phyloP scores from a whole-genome alignment of 2,113 vertebrate species.

The Zapornia atra region DNA sequence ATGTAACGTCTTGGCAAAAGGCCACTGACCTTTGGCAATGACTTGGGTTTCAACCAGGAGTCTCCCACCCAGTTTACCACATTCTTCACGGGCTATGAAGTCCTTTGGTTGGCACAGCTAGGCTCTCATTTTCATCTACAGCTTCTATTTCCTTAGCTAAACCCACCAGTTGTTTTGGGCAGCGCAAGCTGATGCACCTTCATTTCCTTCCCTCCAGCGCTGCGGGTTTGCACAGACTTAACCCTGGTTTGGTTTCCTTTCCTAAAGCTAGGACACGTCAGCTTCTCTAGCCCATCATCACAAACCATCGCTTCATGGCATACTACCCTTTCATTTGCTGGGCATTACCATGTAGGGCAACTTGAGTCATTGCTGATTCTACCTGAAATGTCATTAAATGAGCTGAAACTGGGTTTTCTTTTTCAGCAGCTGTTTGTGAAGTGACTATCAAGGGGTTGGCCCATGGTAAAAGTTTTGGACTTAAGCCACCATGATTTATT shows the following conservation, averaged over 20 bases:
- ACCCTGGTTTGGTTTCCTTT: background rate
- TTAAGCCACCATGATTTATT: background rate
- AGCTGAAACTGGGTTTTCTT: conserved; percentile 32
- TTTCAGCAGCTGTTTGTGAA: conserved; percentile 44
- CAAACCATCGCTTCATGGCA: background rate
- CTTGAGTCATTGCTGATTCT: background rate
- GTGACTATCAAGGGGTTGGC: background rate
- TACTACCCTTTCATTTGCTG: background rate
- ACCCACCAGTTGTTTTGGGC: background rate
- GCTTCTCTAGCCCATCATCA: background rate
- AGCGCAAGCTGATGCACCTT: background rate
- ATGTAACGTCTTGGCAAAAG: background rate
- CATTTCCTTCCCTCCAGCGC: accelerated
- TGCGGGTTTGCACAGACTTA: background rate
- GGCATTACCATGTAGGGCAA: conserved; percentile 63
- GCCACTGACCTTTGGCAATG: background rate
- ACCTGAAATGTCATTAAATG: conserved; percentile 42
- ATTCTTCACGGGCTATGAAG: background rate
- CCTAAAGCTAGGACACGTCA: background rate
- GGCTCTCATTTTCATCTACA: background rate
- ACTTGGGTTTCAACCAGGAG: background rate
- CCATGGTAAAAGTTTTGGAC: background rate
- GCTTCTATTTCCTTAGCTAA: background rate
- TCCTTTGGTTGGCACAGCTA: background rate
- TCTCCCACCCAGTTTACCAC: background rate